phyloP scores from a whole-genome alignment of 2,113 vertebrate genomes.

The Phodopus roborovskii region DNA sequence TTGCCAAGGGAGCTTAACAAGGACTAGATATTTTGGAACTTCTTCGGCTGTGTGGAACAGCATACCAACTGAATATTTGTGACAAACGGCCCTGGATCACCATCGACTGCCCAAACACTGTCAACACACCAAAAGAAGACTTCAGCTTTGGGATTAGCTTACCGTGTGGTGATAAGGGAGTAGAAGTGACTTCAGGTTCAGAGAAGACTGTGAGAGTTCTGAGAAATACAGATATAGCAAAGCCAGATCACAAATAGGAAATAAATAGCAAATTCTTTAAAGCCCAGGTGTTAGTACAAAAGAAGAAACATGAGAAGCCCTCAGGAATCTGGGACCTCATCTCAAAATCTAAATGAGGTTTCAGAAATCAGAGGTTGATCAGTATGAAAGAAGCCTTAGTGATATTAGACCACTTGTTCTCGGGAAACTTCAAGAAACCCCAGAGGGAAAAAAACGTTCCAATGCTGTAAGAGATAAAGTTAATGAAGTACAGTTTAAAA shows the following conservation, averaged over 20 bases:
- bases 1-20: background rate
- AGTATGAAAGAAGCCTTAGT: background rate
- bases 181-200: background rate
- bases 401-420: background rate
- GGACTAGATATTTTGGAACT: background rate
- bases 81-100: background rate
- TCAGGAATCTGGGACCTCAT: background rate
- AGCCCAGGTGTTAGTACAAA: background rate
- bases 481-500: background rate
- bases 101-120: background rate
- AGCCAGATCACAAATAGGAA: background rate
- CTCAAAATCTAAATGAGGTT: background rate
- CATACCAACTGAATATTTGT: background rate
- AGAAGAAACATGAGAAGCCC: background rate
- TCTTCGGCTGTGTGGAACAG: background rate
- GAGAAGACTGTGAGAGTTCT: background rate
- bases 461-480: background rate
- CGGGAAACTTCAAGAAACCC: background rate
- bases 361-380: background rate
- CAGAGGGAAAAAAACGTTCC: background rate
- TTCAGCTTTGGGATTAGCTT: too few relatives aligned
- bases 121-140: background rate
- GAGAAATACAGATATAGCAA: background rate
- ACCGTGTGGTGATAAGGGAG: background rate
- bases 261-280: background rate